Evolutionary conservation across 2,888 invertebrate genomes (phyloP), one percentile per base, ranked within the genome.

Genomic region (Polymixis flavicincta): DNA sequence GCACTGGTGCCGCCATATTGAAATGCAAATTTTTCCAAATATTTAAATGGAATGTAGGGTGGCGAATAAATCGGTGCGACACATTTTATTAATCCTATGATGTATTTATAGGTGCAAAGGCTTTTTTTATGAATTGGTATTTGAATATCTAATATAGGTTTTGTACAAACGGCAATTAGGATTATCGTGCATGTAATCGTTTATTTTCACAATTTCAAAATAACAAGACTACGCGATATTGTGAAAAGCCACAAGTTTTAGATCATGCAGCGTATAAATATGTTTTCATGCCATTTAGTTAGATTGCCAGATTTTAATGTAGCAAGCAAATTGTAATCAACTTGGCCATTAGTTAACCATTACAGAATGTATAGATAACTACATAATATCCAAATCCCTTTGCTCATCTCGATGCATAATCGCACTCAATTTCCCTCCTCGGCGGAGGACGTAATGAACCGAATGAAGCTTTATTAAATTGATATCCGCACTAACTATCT

Each of bases 381-480:
- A 60, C n/a, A 25, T 71, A 55, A 71, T 32, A 71, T 68, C 55
- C 60, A 76, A 84, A 84, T 83, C 80, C 76, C 69, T 83, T 71
- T n/a, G 78, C 71, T 74, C 76, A 79, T 82, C 85, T 82, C 63
- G 68, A 77, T 82, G 70, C 83, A 80, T 76, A 74, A 84, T 84
- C 69, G 60, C 74, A 72, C 72, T 84, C 74, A 76, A 86, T 86
- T 80, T 80, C 80, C 71, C 70, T 80, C 69, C 71, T 74, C 70
- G 73, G 60, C 71, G 78, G 83, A 83, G 78, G 66, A 42, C 71
- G 63, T 86, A 86, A 84, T 86, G 84, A 86, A 76, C 60, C 80
- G 76, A 77, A 83, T 75, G 87, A 83, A 85, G 83, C 86, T 77
- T 80, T 83, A 85, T 85, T 85, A 85, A 85, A 87, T 87, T 85